These are phyloP conservation scores for Xylocampa areola DNA, from an alignment of 2,888 invertebrate genomes.

Conservation along the genomic window DNA sequence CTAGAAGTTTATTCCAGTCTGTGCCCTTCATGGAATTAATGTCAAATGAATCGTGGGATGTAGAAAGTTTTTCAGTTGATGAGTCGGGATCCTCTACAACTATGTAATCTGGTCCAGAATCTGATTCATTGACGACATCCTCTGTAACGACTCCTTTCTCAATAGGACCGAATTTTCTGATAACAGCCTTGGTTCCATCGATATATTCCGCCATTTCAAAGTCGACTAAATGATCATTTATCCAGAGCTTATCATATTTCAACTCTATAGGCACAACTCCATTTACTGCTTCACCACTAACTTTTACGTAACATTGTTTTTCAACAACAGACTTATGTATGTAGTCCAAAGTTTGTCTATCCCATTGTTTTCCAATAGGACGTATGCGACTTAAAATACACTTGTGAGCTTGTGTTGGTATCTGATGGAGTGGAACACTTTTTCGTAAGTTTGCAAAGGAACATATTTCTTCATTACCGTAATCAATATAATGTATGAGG, in stretches of 20 bases:
- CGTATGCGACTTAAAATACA: conserved; percentile 86
- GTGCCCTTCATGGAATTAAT: conserved; percentile 62
- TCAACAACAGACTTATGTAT: conserved; percentile 91
- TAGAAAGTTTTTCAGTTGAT: conserved; percentile 45
- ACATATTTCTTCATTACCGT: conserved; percentile 94
- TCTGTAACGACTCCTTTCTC: conserved; percentile 35
- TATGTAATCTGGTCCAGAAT: conserved; percentile 78
- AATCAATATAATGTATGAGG: conserved; percentile 93
- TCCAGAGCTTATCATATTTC: conserved; percentile 77
- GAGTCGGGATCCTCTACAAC: conserved; percentile 66
- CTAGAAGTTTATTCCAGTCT: conserved; percentile 77
- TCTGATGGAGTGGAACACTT: conserved; percentile 90
- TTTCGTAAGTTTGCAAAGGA: conserved; percentile 89
- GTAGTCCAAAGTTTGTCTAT: conserved; percentile 88
- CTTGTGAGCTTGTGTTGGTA: conserved; percentile 92
- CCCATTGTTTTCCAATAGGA: conserved; percentile 82
- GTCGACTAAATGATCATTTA: conserved; percentile 86
- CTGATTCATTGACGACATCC: conserved; percentile 57
- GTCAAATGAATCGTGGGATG: conserved; percentile 65
- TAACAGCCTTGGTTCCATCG: conserved; percentile 73
- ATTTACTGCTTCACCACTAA: conserved; percentile 75
- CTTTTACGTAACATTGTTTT: conserved; percentile 86
- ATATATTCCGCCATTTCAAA: conserved; percentile 80
- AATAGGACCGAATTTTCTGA: conserved; percentile 67
- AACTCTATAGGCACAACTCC: conserved; percentile 76